A percentile compares a stretch with the other conserved stretches of the same genome.
These are phyloP conservation scores for Alloscopus bannaensis DNA, from an alignment of 2,888 invertebrate species.

Conservation along the genomic window DNA sequence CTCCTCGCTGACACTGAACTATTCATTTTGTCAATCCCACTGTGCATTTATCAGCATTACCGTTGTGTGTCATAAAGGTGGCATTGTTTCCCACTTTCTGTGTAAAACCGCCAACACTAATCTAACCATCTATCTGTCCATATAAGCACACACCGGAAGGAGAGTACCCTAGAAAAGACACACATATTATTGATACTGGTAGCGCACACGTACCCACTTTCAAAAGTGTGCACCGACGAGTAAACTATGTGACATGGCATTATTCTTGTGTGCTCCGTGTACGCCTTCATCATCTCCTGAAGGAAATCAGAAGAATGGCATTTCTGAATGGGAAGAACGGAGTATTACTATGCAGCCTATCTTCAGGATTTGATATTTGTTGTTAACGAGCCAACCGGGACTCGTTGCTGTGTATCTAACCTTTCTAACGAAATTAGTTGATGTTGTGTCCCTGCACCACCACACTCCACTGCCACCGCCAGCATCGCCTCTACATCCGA, in stretches of 20 bases:
- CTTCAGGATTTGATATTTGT: constrained; percentile 23
- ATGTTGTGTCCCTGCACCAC: constrained; percentile 2
- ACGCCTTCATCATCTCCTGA: no score
- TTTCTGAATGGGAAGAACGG: constrained; percentile 1
- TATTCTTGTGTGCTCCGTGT: not conserved
- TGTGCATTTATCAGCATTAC: constrained; percentile 10
- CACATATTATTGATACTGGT: no score
- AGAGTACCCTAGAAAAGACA: no score
- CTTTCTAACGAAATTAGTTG: constrained; percentile 27
- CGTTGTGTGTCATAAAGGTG: no score
- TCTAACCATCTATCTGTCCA: no score
- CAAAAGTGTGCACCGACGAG: not conserved
- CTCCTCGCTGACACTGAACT: constrained; percentile 17
- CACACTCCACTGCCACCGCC: not conserved
- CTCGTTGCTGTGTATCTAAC: constrained; percentile 16
- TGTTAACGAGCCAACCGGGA: constrained; percentile 26
- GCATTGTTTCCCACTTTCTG: no score
- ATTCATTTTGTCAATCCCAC: not conserved
- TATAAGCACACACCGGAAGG: no score
- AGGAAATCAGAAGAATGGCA: constrained; percentile 19
- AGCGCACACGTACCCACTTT: not conserved
- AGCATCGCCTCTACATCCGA: not conserved
- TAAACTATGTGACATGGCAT: no score
- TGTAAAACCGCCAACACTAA: no score
- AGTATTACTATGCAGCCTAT: not conserved